A percentile compares a stretch with the other conserved stretches of the same genome.
phyloP scores from a whole-genome alignment of 2,888 invertebrate species.

The Macrosiphum euphorbiae region DNA sequence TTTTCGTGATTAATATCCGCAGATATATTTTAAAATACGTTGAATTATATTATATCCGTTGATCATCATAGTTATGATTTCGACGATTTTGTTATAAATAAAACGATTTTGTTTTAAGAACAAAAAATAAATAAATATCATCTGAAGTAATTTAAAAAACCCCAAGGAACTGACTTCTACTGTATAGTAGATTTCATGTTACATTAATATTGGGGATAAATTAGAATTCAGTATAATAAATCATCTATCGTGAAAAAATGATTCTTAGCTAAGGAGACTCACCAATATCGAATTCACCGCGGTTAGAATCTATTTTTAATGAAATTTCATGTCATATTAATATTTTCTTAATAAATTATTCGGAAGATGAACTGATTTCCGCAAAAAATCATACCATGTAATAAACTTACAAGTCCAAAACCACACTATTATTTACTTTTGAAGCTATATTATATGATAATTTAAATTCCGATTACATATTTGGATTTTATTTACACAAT shows the following conservation, averaged over 20 bases:
- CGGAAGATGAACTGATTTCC: background rate
- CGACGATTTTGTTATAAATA: too few relatives aligned
- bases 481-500: background rate
- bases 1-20: background rate
- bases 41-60: background rate
- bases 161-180: background rate
- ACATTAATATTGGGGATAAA: background rate
- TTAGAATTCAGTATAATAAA: background rate
- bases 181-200: background rate
- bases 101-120: too few relatives aligned
- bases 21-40: background rate
- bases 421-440: background rate
- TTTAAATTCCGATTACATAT: background rate
- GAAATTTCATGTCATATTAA: too few relatives aligned
- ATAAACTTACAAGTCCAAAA: background rate
- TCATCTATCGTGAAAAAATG: too few relatives aligned
- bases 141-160: background rate
- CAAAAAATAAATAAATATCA: background rate
- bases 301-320: background rate
- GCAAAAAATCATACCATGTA: background rate
- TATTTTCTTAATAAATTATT: too few relatives aligned
- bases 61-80: background rate
- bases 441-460: background rate
- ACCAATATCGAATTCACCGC: background rate
- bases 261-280: background rate